Conservation (phyloP, 1,140 invertebrate species). For the Cotesia glomerata region DNA sequence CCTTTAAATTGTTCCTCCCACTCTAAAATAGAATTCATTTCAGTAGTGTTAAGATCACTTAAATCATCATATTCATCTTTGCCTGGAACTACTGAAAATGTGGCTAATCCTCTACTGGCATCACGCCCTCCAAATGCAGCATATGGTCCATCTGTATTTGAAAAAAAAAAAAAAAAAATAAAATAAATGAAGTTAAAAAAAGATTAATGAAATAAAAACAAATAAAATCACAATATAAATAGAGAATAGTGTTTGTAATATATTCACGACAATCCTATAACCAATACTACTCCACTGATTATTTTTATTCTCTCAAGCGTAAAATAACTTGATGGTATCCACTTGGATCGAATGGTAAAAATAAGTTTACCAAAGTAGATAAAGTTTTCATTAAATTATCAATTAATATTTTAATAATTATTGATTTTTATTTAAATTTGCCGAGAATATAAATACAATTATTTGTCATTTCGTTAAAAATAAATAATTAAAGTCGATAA, state of each 20-base stretch:
- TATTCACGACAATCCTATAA: constrained; percentile 2
- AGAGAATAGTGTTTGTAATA: not conserved
- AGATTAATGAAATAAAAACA: constrained; percentile 11
- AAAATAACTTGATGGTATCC: constrained; percentile 17
- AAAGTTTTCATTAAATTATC: too few relatives aligned
- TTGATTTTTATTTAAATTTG: not conserved
- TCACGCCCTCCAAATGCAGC: constrained; percentile 93
- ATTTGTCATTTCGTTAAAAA: not conserved
- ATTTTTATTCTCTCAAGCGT: constrained; percentile 25
- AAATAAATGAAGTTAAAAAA: not conserved
- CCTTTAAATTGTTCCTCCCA: constrained; percentile 98
- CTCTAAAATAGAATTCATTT: constrained; percentile 88
- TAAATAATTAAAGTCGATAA: not conserved
- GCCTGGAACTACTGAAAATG: constrained; percentile 84
- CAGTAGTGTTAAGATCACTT: constrained; percentile 85
- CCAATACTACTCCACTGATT: constrained; percentile 14
- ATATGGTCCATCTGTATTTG: constrained; percentile 85
- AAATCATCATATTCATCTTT: constrained; percentile 94
- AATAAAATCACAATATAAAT: constrained; percentile 5
- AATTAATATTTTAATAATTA: not conserved
- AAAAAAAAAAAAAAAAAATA: constrained; percentile 20
- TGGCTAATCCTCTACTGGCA: constrained; percentile 92
- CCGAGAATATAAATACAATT: not conserved
- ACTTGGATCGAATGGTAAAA: too few relatives aligned
- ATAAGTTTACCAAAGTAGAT: too few relatives aligned